Base-by-base conservation (phyloP, 1,140 invertebrate genomes). In the Lordiphosa collinella region DNA sequence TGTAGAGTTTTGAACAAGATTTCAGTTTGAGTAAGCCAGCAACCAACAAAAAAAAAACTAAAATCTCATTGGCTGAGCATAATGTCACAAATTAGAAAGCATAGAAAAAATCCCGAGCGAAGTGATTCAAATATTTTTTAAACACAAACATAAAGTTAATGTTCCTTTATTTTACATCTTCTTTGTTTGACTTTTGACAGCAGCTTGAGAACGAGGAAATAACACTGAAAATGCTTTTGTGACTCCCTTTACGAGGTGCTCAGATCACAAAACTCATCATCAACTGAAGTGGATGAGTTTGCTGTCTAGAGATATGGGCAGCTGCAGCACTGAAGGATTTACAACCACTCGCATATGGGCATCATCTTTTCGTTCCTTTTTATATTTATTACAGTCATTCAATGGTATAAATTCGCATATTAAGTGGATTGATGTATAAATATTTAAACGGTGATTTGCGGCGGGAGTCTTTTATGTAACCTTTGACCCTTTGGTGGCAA, bases 391-490 rank as follows among this genome's bases (percentile, higher is more conserved):
- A 50, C 80, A 75, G 22, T 66, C 80, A 85, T 79, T 86, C 71
- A 63, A 51, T 60, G 67, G 67, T 73, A 73, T 57, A 86, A 85
- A 80, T 67, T 85, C 80, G 62, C 80, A 75, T 85, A 79, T 85
- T 86, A 80, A 85, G 74, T 85, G 75, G 80, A 85, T 85, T 85
- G 80, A 86, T 86, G 74, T 86, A 85, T 85, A 75, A 85, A 85
- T 86, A 85, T 85, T 85, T 85, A 85, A 85, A 79, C 71, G 74
- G 59, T 63, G 80, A 79, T 79, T 85, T 85, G 79, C 66, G 79
- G 79, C 51, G 13, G 38, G 6, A 13, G 22, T 6, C 14, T n/a
- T 25, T 22, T 35, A 35, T 16, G 49, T 48, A 52, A 57, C 56
- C 49, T 41, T 69, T 69, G 55, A 69, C 56, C 64, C 38, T 51